A percentile compares a stretch with the other conserved stretches of the same genome.
Conservation (phyloP, 1,140 invertebrate genomes). For the Hyphantria cunea region DNA sequence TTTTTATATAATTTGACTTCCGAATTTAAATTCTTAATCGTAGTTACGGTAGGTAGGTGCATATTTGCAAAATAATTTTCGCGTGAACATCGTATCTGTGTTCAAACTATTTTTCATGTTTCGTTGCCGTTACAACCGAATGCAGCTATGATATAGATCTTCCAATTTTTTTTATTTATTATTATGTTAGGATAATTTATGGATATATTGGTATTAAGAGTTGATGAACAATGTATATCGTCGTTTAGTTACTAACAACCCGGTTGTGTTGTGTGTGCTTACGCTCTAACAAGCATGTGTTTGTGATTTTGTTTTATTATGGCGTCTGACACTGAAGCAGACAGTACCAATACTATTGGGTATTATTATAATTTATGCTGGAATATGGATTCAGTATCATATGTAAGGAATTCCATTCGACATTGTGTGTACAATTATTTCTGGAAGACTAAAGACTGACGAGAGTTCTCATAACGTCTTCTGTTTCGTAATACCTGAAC, state of each 20-base stretch:
- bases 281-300: slow-evolving; percentile 79
- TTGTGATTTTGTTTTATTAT: slow-evolving; percentile 65
- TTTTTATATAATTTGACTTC: slow-evolving; percentile 30
- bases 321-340: slow-evolving; percentile 37
- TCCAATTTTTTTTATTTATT: slow-evolving; percentile 71
- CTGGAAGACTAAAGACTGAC: slow-evolving; percentile 62
- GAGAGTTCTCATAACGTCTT: slow-evolving; percentile 49
- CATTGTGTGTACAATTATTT: slow-evolving; percentile 37
- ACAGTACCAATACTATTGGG: slow-evolving; percentile 45
- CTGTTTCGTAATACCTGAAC: slow-evolving; percentile 43
- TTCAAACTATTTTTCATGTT: slow-evolving; percentile 2
- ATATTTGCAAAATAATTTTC: slow-evolving; percentile 17
- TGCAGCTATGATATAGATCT: slow-evolving; percentile 46
- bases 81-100: slow-evolving; percentile 6
- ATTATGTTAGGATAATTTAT: slow-evolving; percentile 65
- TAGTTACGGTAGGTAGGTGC: slow-evolving; percentile 10
- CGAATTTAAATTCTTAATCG: slow-evolving; percentile 26
- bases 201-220: slow-evolving; percentile 58
- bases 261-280: slow-evolving; percentile 81
- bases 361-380: slow-evolving; percentile 78
- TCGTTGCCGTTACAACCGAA: slow-evolving; percentile 12
- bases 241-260: slow-evolving; percentile 76
- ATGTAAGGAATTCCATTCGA: slow-evolving; percentile 41
- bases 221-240: slow-evolving; percentile 70
- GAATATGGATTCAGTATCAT: slow-evolving; percentile 64